phyloP scores from a whole-genome alignment of 2,797 vertebrate genomes.

The Pipistrellus pygmaeus region DNA sequence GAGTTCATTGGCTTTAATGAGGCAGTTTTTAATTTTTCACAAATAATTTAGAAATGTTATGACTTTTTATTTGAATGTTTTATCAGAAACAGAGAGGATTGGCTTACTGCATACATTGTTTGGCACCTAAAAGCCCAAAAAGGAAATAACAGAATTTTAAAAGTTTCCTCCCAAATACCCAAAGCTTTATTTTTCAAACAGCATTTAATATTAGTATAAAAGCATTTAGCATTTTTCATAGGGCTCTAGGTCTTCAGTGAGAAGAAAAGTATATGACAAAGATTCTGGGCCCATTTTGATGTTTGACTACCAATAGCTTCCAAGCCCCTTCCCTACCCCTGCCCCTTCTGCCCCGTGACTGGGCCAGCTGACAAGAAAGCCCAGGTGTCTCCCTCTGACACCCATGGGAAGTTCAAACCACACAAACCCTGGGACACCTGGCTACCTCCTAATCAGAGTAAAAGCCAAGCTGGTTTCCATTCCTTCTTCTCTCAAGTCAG shows the following conservation, averaged over 20 bases:
- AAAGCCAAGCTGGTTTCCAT: background rate
- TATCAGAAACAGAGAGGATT: slow-evolving; percentile 9
- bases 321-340: background rate
- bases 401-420: background rate
- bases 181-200: background rate
- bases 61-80: slow-evolving; percentile 11
- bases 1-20: background rate
- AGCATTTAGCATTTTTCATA: background rate
- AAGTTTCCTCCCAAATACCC: background rate
- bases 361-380: background rate
- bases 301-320: background rate
- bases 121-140: background rate
- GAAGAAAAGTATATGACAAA: background rate
- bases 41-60: background rate
- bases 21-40: background rate
- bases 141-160: background rate
- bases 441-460: background rate
- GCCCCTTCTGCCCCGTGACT: background rate
- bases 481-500: background rate
- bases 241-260: background rate
- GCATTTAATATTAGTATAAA: background rate
- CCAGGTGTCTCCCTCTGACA: background rate
- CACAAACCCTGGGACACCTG: background rate
- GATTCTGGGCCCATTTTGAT: background rate
- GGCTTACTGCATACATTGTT: background rate